Evolutionary conservation across 2,797 vertebrate species (phyloP).

Genomic region (Pitangus sulphuratus): DNA sequence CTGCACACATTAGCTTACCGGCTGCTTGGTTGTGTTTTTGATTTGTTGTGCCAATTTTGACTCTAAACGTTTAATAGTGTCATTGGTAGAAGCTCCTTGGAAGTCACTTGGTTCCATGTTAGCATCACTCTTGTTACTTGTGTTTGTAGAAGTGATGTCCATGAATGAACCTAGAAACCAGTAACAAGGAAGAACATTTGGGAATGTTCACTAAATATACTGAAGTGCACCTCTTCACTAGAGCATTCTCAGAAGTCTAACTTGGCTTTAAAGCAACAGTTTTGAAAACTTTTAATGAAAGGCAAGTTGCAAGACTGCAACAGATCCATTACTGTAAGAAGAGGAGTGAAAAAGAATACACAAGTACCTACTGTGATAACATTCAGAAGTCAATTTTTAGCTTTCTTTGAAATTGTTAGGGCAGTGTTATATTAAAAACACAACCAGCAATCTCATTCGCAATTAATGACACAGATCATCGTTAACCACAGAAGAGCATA

Average conservation of each 20-base stretch:
- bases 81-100: slow-evolving; percentile 90
- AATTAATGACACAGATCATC: neutral
- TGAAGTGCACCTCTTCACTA: neutral
- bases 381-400: neutral
- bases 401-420: neutral
- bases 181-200: neutral
- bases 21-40: slow-evolving; percentile 83
- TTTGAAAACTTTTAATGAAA: neutral
- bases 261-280: neutral
- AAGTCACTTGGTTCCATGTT: slow-evolving; percentile 90
- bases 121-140: slow-evolving; percentile 91
- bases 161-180: slow-evolving; percentile 86
- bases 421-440: neutral
- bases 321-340: neutral
- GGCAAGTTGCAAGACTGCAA: neutral
- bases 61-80: slow-evolving; percentile 95
- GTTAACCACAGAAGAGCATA: neutral
- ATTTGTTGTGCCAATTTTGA: slow-evolving; percentile 87
- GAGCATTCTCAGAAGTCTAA: neutral
- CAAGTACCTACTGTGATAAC: fast-evolving
- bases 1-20: slow-evolving; percentile 25
- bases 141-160: slow-evolving; percentile 91
- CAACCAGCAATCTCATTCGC: neutral
- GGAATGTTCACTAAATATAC: neutral
- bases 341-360: neutral